A percentile compares a stretch with the other conserved stretches of the same genome.
Evolutionary conservation across 2,888 invertebrate genomes (phyloP).

Genomic region (Hermaeophaga mercurialis): DNA sequence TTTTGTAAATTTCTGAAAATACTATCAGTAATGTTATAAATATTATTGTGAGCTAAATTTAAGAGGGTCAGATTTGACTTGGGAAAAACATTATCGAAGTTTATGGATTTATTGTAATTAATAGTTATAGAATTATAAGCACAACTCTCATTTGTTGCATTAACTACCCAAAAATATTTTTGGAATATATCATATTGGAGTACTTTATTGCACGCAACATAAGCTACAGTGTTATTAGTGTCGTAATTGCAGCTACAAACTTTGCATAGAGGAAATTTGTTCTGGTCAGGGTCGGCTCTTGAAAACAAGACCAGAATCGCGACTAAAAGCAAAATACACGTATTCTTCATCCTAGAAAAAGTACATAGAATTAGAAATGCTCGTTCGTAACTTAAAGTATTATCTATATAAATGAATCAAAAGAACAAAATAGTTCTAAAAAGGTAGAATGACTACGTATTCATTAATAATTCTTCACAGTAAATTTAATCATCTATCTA

Average conservation of each 20-base stretch:
- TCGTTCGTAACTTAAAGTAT: no score
- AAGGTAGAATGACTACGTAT: no score
- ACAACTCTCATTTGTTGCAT: slow-evolving; percentile 44
- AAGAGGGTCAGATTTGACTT: slow-evolving; percentile 60
- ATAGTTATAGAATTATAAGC: slow-evolving; percentile 36
- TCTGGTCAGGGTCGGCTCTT: slow-evolving; percentile 14
- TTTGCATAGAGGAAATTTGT: slow-evolving; percentile 57
- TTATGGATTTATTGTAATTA: slow-evolving; percentile 37
- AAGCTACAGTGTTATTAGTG: slow-evolving; percentile 44
- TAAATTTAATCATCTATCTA: no score
- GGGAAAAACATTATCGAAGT: slow-evolving; percentile 57
- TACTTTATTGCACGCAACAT: slow-evolving; percentile 63
- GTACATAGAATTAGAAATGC: no score
- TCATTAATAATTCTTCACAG: no score
- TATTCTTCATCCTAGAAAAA: slow-evolving; percentile 25
- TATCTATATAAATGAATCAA: no score
- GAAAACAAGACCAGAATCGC: background rate
- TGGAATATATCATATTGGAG: slow-evolving; percentile 61
- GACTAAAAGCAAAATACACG: background rate
- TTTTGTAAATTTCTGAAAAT: slow-evolving; percentile 69
- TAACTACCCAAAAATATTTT: slow-evolving; percentile 58
- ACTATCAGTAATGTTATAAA: slow-evolving; percentile 64
- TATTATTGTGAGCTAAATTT: slow-evolving; percentile 67
- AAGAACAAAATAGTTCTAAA: no score
- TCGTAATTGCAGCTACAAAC: slow-evolving; percentile 60